These are phyloP conservation scores for Ochropacha duplaris DNA, from an alignment of 2,888 invertebrate genomes.

Conservation along the genomic window DNA sequence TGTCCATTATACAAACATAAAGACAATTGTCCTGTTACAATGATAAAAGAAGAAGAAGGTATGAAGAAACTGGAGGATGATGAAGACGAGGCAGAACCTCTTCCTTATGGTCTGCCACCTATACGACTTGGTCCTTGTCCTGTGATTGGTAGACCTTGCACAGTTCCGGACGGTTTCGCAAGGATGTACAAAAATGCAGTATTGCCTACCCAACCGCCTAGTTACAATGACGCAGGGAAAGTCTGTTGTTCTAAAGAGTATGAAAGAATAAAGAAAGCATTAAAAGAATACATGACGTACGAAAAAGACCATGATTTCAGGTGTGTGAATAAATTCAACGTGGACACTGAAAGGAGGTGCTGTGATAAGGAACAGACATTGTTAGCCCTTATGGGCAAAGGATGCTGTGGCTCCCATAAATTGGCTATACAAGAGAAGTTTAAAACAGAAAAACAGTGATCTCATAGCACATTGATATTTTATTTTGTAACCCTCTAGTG, in stretches of 20 bases:
- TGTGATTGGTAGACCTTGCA: slow-evolving; percentile 70
- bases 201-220: slow-evolving; percentile 56
- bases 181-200: slow-evolving; percentile 71
- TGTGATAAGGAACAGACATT: slow-evolving; percentile 72
- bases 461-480: slow-evolving; percentile 54
- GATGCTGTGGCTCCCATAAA: slow-evolving; percentile 72
- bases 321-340: slow-evolving; percentile 67
- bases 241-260: slow-evolving; percentile 76
- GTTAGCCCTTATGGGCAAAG: slow-evolving; percentile 58
- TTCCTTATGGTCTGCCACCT: slow-evolving; percentile 74
- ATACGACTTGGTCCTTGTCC: slow-evolving; percentile 75
- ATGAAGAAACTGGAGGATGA: slow-evolving; percentile 59
- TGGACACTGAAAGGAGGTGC: slow-evolving; percentile 71
- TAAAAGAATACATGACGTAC: slow-evolving; percentile 66
- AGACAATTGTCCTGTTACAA: slow-evolving; percentile 61
- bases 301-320: slow-evolving; percentile 67
- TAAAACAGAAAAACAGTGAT: slow-evolving; percentile 46
- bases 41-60: slow-evolving; percentile 56
- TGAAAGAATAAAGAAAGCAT: slow-evolving; percentile 71
- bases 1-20: slow-evolving; percentile 73
- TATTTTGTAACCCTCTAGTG: slow-evolving; percentile 75
- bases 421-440: slow-evolving; percentile 65
- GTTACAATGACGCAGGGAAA: slow-evolving; percentile 70
- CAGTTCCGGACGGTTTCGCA: slow-evolving; percentile 71
- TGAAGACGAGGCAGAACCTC: slow-evolving; percentile 62